These are phyloP conservation scores for Brachylomia viminalis DNA, from an alignment of 2,888 invertebrate genomes.

Conservation along the genomic window DNA sequence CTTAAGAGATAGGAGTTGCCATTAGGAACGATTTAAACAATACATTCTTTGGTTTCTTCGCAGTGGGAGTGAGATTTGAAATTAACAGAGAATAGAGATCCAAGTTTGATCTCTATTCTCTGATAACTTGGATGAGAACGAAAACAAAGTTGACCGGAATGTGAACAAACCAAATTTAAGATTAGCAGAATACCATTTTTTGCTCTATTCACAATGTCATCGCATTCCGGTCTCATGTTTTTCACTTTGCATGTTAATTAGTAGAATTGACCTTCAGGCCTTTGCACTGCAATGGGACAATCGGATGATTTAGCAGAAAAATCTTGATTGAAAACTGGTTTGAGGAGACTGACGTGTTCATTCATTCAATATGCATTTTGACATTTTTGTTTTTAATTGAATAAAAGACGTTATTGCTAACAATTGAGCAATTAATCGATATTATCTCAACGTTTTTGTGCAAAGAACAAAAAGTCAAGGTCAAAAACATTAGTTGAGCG, in stretches of 20 bases:
- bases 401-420: constrained; percentile 22
- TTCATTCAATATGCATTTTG: constrained; percentile 31
- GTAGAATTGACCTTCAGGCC: background rate
- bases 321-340: background rate
- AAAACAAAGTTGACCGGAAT: background rate
- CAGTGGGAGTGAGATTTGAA: background rate
- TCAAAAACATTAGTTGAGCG: constrained; percentile 37
- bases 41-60: background rate
- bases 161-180: background rate
- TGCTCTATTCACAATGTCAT: background rate
- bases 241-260: no score
- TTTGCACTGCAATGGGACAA: background rate
- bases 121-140: background rate
- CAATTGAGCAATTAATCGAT: constrained; percentile 49
- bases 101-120: background rate
- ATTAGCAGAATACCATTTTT: background rate
- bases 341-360: background rate
- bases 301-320: constrained; percentile 23
- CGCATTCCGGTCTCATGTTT: background rate
- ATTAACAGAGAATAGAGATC: background rate
- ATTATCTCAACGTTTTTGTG: constrained; percentile 50
- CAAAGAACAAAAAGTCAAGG: constrained; percentile 50
- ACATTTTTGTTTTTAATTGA: constrained; percentile 27
- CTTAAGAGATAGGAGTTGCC: background rate
- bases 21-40: constrained; percentile 12